A percentile compares a stretch with the other conserved stretches of the same genome.
Evolutionary conservation across 2,888 invertebrate genomes (phyloP).

Genomic region (Mylabris sibirica): DNA sequence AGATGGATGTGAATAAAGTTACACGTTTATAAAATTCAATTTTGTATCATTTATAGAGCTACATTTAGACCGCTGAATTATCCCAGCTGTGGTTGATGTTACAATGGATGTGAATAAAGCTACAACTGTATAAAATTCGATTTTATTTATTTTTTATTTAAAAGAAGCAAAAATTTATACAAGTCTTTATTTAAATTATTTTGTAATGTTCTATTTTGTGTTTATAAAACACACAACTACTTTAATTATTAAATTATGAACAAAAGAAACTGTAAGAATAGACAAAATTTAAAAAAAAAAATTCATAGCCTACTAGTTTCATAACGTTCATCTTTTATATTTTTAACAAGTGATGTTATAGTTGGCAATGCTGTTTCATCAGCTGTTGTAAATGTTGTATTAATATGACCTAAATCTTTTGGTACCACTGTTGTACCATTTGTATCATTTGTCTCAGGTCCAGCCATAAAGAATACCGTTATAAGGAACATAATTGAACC

Average conservation of each 20-base stretch:
- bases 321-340: conserved; percentile 42
- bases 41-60: no score
- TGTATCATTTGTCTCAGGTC: conserved; percentile 60
- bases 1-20: not conserved
- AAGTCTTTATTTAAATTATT: not conserved
- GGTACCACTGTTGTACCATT: conserved; percentile 42
- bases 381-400: conserved; percentile 54
- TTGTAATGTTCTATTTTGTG: not conserved
- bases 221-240: not conserved
- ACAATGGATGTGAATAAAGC: not conserved
- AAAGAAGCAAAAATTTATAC: not conserved
- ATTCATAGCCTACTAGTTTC: conserved; percentile 48
- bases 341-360: conserved; percentile 50
- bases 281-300: not conserved
- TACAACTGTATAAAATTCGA: not conserved
- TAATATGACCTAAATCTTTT: conserved; percentile 56
- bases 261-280: not conserved
- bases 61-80: no score
- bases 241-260: not conserved
- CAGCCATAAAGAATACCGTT: conserved; percentile 84
- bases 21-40: not conserved
- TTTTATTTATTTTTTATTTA: not conserved
- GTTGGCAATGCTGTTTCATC: conserved; percentile 55
- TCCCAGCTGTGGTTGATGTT: not conserved
- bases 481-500: conserved; percentile 83